Conservation (phyloP, 2,113 vertebrate genomes). For the Ammodytes marinus region DNA sequence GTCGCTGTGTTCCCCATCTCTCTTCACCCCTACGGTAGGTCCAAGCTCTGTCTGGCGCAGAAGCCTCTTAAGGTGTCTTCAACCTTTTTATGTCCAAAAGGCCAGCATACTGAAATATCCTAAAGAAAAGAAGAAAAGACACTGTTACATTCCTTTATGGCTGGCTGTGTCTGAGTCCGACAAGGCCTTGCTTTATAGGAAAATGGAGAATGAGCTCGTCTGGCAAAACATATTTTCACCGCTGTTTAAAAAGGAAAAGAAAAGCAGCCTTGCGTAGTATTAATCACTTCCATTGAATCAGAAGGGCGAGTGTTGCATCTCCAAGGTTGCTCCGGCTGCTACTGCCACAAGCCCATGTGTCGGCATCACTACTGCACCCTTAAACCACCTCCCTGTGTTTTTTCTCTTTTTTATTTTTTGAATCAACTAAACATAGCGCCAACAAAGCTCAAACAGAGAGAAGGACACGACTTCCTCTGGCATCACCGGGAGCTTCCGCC, state of each 20-base stretch:
- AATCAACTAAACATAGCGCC: slow-evolving; percentile 59
- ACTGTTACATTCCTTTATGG: slow-evolving; percentile 21
- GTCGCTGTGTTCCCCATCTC: slow-evolving; percentile 98
- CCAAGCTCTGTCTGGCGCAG: slow-evolving; percentile 67
- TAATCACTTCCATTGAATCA: slow-evolving; percentile 36
- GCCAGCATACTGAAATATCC: slow-evolving; percentile 87
- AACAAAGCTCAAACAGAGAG: slow-evolving; percentile 71
- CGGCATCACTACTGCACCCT: slow-evolving; percentile 37
- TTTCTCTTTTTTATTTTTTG: slow-evolving; percentile 44
- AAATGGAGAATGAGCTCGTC: background rate
- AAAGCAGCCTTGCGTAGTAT: slow-evolving; percentile 6
- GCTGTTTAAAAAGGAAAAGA: background rate
- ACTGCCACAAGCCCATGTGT: slow-evolving; percentile 53
- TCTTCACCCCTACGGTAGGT: slow-evolving; percentile 64
- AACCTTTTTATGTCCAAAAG: slow-evolving; percentile 79
- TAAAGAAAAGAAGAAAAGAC: slow-evolving; percentile 62
- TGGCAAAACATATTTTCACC: slow-evolving; percentile 18
- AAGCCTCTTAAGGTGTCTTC: slow-evolving; percentile 73
- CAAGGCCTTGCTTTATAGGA: slow-evolving; percentile 7
- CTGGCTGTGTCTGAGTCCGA: background rate
- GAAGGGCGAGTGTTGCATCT: slow-evolving; percentile 38
- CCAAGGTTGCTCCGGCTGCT: slow-evolving; percentile 55
- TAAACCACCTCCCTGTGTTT: slow-evolving; percentile 46
- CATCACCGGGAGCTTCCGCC: slow-evolving; percentile 83
- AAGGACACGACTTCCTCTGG: slow-evolving; percentile 78